A percentile compares a stretch with the other conserved stretches of the same genome.
Conservation (phyloP, 2,113 vertebrate genomes). For the Xiphias gladius region DNA sequence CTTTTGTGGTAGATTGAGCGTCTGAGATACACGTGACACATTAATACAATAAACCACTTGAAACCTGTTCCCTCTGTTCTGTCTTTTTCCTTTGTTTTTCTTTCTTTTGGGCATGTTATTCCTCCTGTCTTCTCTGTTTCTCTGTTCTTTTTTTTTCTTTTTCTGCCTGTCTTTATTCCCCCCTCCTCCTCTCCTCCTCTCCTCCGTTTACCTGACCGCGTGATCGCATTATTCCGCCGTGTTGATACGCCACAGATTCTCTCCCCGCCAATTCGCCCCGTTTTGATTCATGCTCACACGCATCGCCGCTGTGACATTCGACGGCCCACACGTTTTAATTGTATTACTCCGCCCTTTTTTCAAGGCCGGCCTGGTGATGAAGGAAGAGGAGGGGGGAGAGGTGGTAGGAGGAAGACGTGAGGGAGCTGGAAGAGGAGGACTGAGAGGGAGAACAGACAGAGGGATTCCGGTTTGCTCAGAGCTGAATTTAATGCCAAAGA, state of each 20-base stretch:
- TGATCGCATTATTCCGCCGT: constrained; percentile 47
- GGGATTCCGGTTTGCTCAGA: not conserved
- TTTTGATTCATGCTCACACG: constrained; percentile 43
- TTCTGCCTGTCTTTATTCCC: not conserved
- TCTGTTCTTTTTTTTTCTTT: rapidly evolving
- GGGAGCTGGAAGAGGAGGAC: not conserved
- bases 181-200: too few relatives aligned
- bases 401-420: not conserved
- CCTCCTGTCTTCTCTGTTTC: too few relatives aligned
- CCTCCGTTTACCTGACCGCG: constrained; percentile 36
- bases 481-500: too few relatives aligned
- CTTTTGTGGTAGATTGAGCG: too few relatives aligned
- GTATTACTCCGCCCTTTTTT: constrained; percentile 41
- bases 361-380: constrained; percentile 37
- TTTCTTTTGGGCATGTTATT: not conserved
- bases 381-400: not conserved
- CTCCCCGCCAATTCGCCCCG: not conserved
- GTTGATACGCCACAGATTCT: constrained; percentile 26
- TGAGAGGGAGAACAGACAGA: not conserved
- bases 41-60: not conserved
- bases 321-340: constrained; percentile 15
- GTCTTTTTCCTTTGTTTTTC: rapidly evolving
- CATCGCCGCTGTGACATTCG: constrained; percentile 26
- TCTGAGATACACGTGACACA: too few relatives aligned
- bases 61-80: not conserved